A percentile compares a stretch with the other conserved stretches of the same genome.
Evolutionary conservation across 2,797 vertebrate species (phyloP).

Genomic region (Limnodromus scolopaceus): DNA sequence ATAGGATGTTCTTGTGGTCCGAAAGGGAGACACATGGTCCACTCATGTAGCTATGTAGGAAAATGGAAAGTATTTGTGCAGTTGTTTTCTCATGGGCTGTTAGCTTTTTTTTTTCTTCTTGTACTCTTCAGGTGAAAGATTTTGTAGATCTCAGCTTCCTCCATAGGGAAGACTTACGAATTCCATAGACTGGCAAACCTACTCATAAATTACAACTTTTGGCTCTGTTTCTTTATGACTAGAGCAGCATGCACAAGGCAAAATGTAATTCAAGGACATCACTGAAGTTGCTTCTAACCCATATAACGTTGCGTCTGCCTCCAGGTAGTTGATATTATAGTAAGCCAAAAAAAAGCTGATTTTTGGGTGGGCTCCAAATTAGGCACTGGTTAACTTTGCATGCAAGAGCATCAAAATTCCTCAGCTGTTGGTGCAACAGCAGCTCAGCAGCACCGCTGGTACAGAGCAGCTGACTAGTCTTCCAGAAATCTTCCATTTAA

Average conservation of each 20-base stretch:
- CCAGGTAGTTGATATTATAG: background rate
- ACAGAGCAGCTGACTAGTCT: background rate
- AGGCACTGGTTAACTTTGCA: background rate
- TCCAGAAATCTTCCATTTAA: background rate
- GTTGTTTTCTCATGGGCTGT: background rate
- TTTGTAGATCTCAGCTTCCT: constrained; percentile 28
- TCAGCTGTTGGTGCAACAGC: background rate
- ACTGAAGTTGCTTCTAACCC: background rate
- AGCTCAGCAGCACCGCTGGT: background rate
- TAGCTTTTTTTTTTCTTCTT: background rate
- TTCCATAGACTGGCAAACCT: constrained; percentile 45
- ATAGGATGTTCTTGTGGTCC: background rate
- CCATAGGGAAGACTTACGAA: background rate
- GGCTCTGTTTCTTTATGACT: background rate
- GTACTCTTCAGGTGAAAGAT: background rate
- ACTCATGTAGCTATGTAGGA: background rate
- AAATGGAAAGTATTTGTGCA: background rate
- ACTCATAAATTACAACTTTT: background rate
- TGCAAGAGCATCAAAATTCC: background rate
- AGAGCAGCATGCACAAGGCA: background rate
- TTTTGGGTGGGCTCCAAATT: background rate
- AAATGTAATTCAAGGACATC: background rate
- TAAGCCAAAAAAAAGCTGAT: background rate
- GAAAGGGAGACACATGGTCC: background rate
- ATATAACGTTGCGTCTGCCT: background rate